phyloP scores from a whole-genome alignment of 2,113 vertebrate genomes.

The Bubo scandiacus region DNA sequence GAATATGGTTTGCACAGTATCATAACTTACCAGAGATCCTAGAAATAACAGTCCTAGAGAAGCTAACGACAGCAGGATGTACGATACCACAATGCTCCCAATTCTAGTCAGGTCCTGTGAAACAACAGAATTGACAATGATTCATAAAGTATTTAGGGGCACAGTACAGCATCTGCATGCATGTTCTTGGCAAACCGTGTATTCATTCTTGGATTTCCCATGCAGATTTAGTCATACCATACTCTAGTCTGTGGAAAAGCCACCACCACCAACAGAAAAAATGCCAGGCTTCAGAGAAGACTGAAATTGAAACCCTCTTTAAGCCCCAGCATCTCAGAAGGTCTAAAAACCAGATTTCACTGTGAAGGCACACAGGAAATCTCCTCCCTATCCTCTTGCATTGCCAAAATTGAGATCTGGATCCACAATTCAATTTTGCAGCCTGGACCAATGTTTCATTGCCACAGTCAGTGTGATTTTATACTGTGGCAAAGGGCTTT shows the following conservation, averaged over 20 bases:
- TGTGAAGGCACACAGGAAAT: neutral
- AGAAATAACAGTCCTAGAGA: slow-evolving; percentile 76
- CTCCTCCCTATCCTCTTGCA: neutral
- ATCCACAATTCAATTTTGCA: neutral
- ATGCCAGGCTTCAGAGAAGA: neutral
- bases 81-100: slow-evolving; percentile 71
- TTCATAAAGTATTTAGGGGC: neutral
- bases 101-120: slow-evolving; percentile 71
- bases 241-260: neutral
- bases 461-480: neutral
- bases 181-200: neutral
- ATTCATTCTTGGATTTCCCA: neutral
- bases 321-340: neutral
- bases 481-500: neutral
- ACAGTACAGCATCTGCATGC: neutral
- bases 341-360: neutral
- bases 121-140: slow-evolving; percentile 24
- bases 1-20: neutral
- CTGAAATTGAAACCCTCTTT: neutral
- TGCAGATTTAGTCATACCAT: neutral
- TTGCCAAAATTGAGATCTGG: neutral
- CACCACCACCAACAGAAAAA: neutral
- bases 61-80: slow-evolving; percentile 77
- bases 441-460: neutral
- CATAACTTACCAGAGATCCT: slow-evolving; percentile 79